Evolutionary conservation across 1,140 invertebrate species (phyloP).

Genomic region (Drosophila tropicalis): DNA sequence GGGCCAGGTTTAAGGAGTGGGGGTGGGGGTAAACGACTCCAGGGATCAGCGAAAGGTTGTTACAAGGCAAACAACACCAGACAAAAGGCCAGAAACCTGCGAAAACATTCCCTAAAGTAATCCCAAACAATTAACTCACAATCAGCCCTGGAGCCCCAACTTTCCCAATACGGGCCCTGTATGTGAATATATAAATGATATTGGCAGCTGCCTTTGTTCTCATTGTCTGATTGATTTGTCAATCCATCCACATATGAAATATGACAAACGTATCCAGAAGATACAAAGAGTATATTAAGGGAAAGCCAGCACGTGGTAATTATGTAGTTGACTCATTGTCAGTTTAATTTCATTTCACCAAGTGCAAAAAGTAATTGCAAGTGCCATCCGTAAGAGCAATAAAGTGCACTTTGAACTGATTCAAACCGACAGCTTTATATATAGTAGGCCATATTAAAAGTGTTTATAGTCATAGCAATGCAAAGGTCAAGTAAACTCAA

Average conservation of each 20-base stretch:
- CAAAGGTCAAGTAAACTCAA: slow-evolving; percentile 44
- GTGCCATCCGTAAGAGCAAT: background rate
- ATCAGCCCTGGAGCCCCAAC: no score
- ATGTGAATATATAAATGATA: no score
- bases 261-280: background rate
- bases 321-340: background rate
- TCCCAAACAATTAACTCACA: no score
- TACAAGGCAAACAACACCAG: no score
- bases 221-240: slow-evolving; percentile 17
- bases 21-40: background rate
- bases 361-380: slow-evolving; percentile 40
- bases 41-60: no score
- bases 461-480: slow-evolving; percentile 4
- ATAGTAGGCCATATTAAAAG: slow-evolving; percentile 9
- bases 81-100: no score
- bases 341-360: slow-evolving; percentile 9
- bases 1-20: background rate
- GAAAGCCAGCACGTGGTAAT: slow-evolving; percentile 24
- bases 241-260: slow-evolving; percentile 34
- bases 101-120: no score
- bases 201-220: slow-evolving; percentile 48
- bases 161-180: no score
- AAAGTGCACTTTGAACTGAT: slow-evolving; percentile 41
- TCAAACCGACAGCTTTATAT: slow-evolving; percentile 9
- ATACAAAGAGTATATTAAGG: background rate